Evolutionary conservation across 1,140 invertebrate species (phyloP).

Genomic region (Cotesia chilonis): DNA sequence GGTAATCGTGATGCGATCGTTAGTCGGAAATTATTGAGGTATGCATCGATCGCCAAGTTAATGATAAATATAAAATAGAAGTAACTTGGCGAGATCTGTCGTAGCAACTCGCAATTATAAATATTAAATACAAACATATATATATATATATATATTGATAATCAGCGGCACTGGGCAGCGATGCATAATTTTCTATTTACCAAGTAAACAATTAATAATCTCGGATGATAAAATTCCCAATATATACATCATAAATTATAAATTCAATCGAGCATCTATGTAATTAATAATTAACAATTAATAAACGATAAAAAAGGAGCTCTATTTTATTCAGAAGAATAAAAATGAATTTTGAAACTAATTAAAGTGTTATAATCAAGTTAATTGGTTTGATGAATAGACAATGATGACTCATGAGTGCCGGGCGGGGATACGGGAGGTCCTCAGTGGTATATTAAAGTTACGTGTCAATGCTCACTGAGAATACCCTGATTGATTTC

Average conservation of each 20-base stretch:
- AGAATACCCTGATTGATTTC: conserved; percentile 32
- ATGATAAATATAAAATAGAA: too few species aligned
- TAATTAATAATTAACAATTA: conserved; percentile 1
- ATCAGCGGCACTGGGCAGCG: too few species aligned
- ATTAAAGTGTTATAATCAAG: conserved; percentile 13
- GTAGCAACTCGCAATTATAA: not conserved
- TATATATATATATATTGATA: too few species aligned
- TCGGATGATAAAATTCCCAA: too few species aligned
- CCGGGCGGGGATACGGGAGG: too few species aligned
- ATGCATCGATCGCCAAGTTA: too few species aligned
- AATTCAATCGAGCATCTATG: too few species aligned
- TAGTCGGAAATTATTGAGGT: too few species aligned
- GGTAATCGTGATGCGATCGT: too few species aligned
- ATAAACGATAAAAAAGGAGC: not conserved
- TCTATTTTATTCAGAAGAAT: not conserved
- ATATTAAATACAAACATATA: not conserved
- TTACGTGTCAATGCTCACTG: conserved; percentile 28
- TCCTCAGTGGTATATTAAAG: conserved; percentile 11
- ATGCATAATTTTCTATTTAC: too few species aligned
- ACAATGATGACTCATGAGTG: conserved; percentile 11
- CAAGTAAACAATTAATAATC: too few species aligned
- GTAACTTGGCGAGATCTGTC: not conserved
- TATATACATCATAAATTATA: too few species aligned
- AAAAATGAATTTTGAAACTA: conserved; percentile 18
- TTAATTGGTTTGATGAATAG: conserved; percentile 27